Conservation (phyloP, 2,113 vertebrate genomes). For the Prunella himalayana region DNA sequence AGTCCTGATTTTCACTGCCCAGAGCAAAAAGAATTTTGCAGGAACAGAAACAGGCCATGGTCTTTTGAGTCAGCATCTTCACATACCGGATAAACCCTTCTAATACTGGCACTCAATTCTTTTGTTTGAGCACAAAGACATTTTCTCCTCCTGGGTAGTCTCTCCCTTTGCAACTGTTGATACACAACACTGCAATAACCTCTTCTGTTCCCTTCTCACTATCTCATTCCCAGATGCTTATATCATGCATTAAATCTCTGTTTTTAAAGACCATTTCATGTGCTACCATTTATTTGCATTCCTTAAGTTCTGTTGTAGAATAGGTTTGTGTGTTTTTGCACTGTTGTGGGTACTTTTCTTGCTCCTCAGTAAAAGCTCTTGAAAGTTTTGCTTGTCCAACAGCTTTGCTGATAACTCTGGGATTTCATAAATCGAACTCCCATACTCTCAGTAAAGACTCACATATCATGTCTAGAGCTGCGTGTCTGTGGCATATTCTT, state of each 20-base stretch:
- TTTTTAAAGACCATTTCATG: neutral
- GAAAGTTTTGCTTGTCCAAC: neutral
- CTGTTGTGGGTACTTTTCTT: neutral
- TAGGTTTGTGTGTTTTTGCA: neutral
- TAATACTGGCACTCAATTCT: neutral
- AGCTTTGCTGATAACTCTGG: neutral
- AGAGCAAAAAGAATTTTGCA: neutral
- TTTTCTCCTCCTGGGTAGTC: neutral
- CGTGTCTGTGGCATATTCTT: neutral
- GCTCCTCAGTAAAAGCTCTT: neutral
- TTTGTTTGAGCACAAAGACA: neutral
- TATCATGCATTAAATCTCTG: neutral
- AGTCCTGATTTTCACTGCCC: neutral
- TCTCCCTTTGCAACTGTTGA: neutral
- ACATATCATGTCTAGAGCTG: slow-evolving; percentile 13
- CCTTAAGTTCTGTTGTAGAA: neutral
- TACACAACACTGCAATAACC: neutral
- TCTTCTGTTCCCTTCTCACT: neutral
- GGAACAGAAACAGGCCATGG: neutral
- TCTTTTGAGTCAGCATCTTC: neutral
- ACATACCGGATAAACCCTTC: neutral
- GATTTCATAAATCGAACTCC: neutral
- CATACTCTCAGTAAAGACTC: neutral
- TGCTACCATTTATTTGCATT: neutral
- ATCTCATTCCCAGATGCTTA: neutral